Base-by-base conservation (phyloP, 2,797 vertebrate species). In the Sebastes elongatus region DNA sequence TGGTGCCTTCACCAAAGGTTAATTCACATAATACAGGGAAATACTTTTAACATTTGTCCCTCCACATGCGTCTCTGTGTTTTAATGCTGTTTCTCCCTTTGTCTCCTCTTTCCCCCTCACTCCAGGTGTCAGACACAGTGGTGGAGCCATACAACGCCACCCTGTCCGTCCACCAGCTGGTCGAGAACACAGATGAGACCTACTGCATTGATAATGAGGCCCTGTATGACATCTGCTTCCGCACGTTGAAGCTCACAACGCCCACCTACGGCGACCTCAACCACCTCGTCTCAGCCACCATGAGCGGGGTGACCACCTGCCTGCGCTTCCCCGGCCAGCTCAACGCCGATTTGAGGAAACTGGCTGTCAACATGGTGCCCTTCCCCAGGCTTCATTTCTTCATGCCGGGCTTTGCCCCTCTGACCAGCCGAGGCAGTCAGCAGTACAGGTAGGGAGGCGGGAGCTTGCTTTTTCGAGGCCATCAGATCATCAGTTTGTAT, bases 201-300 rank as follows among this genome's bases (percentile, higher is more conserved):
- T 98, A 95, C 88, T 98, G 97, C 94, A 98, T 98, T n/a, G 97
- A 98, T 93, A 98, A 98, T 66, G 97, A 98, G 86, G 97, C 97
- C 0, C 94, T 98, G 5, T 98, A 98, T 6, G 97, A 98, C 94
- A 98, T 98, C 95, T 98, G 97, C 93, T 98, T 98, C 96, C 97
- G 97, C 35, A 98, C 97, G 0, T 96, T 99, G 3, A 98, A 98
- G 78, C 89, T 98, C 62, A 95, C 94, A 80, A 98, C 95, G 0
- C 95, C 95, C 57, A 95, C 95, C 5, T 96, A 96, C 1, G 94
- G 94, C 0, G 95, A 98, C 92, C 96, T 98, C 71, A 98, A 98
- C 94, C 97, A 98, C 93, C 94, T 98, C 16, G 97, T 97, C 81
- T 97, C 97, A 0, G 96, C 96, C 63, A 98, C 97, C 81, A 98